phyloP scores from a whole-genome alignment of 2,888 invertebrate species.

The Pherbina coryleti region DNA sequence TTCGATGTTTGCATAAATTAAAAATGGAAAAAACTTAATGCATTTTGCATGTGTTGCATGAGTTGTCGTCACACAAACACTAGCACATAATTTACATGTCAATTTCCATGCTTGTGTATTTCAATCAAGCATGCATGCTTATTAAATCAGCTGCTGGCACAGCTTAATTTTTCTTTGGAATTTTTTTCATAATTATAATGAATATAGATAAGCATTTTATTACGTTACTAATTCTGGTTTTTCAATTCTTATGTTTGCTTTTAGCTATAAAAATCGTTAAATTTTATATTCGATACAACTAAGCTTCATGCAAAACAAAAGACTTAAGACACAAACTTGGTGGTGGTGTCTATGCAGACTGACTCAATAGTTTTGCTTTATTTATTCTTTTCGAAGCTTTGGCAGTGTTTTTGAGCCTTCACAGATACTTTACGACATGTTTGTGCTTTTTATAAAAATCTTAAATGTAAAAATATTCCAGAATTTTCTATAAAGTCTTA shows the following conservation, averaged over 20 bases:
- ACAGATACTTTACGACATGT: too few relatives aligned
- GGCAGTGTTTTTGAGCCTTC: too few relatives aligned
- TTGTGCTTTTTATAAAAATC: too few relatives aligned
- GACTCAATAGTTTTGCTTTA: too few relatives aligned
- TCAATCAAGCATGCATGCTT: not conserved
- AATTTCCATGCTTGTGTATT: not conserved
- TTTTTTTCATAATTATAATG: not conserved
- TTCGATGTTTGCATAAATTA: slow-evolving; percentile 44
- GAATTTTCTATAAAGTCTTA: too few relatives aligned
- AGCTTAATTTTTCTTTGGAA: not conserved
- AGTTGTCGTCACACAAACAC: not conserved
- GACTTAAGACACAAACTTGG: slow-evolving; percentile 9
- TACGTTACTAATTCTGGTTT: too few relatives aligned
- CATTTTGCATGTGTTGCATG: not conserved
- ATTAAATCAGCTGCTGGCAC: not conserved
- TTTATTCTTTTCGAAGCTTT: too few relatives aligned
- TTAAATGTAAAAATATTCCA: too few relatives aligned
- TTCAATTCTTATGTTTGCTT: not conserved
- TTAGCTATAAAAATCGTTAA: not conserved
- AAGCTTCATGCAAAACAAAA: not conserved
- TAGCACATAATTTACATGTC: too few relatives aligned
- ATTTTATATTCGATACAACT: not conserved
- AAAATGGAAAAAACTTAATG: not conserved
- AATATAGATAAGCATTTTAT: not conserved
- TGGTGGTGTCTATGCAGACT: not conserved